Conservation (phyloP, 2,888 invertebrate species). For the Mesoligia furuncula region DNA sequence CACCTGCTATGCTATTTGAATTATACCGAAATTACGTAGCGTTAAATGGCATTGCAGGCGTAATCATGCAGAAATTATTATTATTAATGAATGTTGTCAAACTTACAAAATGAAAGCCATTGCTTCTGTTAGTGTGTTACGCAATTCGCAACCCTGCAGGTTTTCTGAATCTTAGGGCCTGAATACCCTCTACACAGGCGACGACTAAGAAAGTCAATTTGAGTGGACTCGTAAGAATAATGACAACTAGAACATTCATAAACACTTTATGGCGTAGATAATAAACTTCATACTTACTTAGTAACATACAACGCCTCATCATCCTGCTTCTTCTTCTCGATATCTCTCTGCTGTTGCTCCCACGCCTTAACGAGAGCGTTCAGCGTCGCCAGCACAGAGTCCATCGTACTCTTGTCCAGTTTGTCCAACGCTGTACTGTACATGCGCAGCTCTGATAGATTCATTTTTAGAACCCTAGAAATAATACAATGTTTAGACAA, state of each 20-base stretch:
- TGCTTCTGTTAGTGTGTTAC: too few relatives aligned
- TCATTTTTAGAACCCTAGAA: slow-evolving; percentile 92
- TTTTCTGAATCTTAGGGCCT: background rate
- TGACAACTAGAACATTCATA: background rate
- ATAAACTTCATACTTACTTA: slow-evolving; percentile 85
- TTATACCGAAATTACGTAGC: too few relatives aligned
- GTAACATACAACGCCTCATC: slow-evolving; percentile 94
- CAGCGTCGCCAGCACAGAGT: slow-evolving; percentile 89
- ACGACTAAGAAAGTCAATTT: background rate
- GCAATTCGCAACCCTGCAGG: too few relatives aligned
- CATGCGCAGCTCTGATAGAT: slow-evolving; percentile 93
- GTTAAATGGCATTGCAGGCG: too few relatives aligned
- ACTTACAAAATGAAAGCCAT: too few relatives aligned
- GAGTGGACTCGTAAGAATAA: background rate
- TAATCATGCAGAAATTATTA: too few relatives aligned
- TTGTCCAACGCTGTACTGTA: slow-evolving; percentile 89
- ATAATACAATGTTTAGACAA: background rate
- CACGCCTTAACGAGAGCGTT: slow-evolving; percentile 92
- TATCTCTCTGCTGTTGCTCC: slow-evolving; percentile 93
- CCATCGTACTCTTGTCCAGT: slow-evolving; percentile 83
- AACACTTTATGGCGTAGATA: background rate
- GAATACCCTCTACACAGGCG: background rate
- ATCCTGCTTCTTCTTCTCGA: slow-evolving; percentile 92
- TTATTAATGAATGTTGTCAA: too few relatives aligned
- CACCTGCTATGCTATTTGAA: too few relatives aligned